These are phyloP conservation scores for Conopomorpha cramerella DNA, from an alignment of 1,140 invertebrate genomes.

Conservation along the genomic window DNA sequence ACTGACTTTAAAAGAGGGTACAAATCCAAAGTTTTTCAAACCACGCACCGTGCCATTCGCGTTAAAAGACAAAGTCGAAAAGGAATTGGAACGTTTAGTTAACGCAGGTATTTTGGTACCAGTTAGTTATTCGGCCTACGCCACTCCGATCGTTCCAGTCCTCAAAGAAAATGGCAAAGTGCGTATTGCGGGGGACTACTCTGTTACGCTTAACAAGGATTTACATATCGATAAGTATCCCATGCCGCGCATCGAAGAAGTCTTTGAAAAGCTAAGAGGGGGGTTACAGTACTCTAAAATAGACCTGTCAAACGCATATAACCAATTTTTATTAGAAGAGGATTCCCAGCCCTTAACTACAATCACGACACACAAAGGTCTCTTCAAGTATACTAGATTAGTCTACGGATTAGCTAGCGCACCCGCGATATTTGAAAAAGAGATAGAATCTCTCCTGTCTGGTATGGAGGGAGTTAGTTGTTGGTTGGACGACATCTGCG, in stretches of 20 bases:
- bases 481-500: constrained; percentile 4
- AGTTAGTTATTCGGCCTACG: neutral
- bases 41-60: too few species aligned
- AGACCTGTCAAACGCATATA: too few species aligned
- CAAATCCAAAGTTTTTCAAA: too few species aligned
- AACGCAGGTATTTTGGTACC: too few species aligned
- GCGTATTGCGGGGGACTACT: neutral
- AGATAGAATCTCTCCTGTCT: constrained; percentile 15
- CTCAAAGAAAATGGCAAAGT: neutral
- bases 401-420: constrained; percentile 11
- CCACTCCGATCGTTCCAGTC: neutral
- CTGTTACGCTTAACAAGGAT: too few species aligned
- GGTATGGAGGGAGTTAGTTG: constrained; percentile 6
- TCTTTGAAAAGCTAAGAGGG: too few species aligned
- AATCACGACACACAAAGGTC: constrained; percentile 13
- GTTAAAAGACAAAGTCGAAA: too few species aligned
- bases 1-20: too few species aligned
- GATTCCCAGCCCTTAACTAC: constrained; percentile 9
- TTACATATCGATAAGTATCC: too few species aligned
- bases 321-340: constrained; percentile 10
- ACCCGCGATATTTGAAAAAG: constrained; percentile 13
- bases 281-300: too few species aligned
- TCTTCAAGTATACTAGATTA: constrained; percentile 12
- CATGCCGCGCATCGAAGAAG: too few species aligned
- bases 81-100: too few species aligned